phyloP scores from a whole-genome alignment of 2,888 invertebrate species.

The Nysson spinosus region DNA sequence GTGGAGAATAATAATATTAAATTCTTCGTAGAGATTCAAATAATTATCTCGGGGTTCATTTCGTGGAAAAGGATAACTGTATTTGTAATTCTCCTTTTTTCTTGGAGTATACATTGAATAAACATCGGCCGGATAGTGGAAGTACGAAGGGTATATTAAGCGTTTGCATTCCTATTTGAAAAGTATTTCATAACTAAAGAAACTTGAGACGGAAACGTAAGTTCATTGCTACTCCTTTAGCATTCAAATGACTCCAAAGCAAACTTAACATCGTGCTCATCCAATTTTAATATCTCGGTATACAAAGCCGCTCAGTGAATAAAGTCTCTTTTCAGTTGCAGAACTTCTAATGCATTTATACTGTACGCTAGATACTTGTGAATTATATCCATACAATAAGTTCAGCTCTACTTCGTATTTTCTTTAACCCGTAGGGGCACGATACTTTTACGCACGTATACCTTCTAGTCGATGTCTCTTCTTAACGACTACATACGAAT shows the following conservation, averaged over 20 bases:
- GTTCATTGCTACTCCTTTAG: constrained; percentile 34
- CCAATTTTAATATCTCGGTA: constrained; percentile 34
- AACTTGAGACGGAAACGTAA: constrained; percentile 17
- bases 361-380: constrained; percentile 10
- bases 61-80: too few species aligned
- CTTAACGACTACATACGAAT: too few species aligned
- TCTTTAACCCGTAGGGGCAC: neutral
- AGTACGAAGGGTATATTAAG: constrained; percentile 20
- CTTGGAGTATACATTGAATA: too few species aligned
- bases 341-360: constrained; percentile 14
- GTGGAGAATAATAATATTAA: too few species aligned
- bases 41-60: too few species aligned
- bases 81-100: too few species aligned
- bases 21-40: too few species aligned
- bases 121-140: neutral
- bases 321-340: neutral
- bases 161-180: constrained; percentile 3
- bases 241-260: constrained; percentile 38
- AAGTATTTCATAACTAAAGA: constrained; percentile 1
- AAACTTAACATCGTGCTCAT: constrained; percentile 29
- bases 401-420: neutral
- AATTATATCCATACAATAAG: constrained; percentile 6
- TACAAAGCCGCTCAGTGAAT: constrained; percentile 12
- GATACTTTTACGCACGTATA: neutral
- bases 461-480: too few species aligned